Conservation (phyloP, 2,888 invertebrate species). For the Eutolmus rufibarbis region DNA sequence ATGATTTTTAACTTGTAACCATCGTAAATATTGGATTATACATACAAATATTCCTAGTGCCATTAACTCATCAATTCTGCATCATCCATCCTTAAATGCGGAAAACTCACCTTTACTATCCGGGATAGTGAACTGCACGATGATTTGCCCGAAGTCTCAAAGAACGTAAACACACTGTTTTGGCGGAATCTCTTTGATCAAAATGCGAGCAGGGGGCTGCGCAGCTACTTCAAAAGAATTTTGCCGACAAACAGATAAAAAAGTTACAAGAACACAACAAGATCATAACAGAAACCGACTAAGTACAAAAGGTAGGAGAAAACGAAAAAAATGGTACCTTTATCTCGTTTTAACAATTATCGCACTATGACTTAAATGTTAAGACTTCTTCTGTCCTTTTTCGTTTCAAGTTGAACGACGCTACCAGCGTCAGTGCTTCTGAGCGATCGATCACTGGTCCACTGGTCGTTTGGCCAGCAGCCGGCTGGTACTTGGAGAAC, state of each 20-base stretch:
- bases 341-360: slow-evolving; percentile 36
- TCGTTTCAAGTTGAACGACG: not conserved
- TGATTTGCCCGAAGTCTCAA: slow-evolving; percentile 51
- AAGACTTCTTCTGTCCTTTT: not conserved
- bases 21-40: not conserved
- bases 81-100: not conserved
- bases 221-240: slow-evolving; percentile 10
- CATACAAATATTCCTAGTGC: not conserved
- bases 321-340: slow-evolving; percentile 21
- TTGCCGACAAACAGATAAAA: slow-evolving; percentile 54
- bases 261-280: slow-evolving; percentile 43
- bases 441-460: not conserved
- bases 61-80: not conserved
- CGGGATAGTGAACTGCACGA: slow-evolving; percentile 42
- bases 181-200: slow-evolving; percentile 65
- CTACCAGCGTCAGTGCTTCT: not conserved
- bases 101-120: slow-evolving; percentile 26
- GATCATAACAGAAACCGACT: slow-evolving; percentile 48
- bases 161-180: slow-evolving; percentile 55
- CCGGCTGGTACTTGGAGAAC: not conserved
- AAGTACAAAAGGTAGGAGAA: slow-evolving; percentile 36
- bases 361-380: slow-evolving; percentile 11
- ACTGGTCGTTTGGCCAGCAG: not conserved
- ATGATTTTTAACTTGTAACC: not conserved
- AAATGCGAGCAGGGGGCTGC: slow-evolving; percentile 60